A percentile compares a stretch with the other conserved stretches of the same genome.
These are phyloP conservation scores for Chrysotoxum bicinctum DNA, from an alignment of 2,888 invertebrate species.

Conservation along the genomic window DNA sequence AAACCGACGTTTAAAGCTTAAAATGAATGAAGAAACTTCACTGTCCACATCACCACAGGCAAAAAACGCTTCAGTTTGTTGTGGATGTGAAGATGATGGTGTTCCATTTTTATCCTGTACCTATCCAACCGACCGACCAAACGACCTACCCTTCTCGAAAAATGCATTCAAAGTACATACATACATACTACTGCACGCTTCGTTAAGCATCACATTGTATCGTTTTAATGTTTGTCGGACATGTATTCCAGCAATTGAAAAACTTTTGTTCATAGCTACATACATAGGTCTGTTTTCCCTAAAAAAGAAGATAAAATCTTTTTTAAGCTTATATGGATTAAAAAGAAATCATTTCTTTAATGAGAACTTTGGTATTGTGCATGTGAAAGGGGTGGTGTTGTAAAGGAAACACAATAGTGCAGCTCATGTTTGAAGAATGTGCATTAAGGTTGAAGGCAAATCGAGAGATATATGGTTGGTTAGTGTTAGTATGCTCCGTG, in stretches of 20 bases:
- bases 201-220: conserved; percentile 1
- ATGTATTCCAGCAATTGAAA: not conserved
- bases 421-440: not conserved
- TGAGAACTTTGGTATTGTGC: not conserved
- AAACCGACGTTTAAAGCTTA: not conserved
- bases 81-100: not conserved
- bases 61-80: not conserved
- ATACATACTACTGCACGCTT: not conserved
- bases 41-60: not conserved
- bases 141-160: not conserved
- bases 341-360: not conserved
- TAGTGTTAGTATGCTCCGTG: not conserved
- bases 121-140: not conserved
- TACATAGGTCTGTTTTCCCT: not conserved
- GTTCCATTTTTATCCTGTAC: not conserved
- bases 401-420: not conserved
- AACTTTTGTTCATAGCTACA: not conserved
- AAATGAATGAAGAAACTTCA: not conserved
- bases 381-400: not conserved
- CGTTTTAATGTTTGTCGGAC: conserved; percentile 5
- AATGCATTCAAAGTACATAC: not conserved
- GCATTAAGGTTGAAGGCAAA: not conserved
- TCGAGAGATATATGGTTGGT: not conserved
- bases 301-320: not conserved
- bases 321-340: not conserved